A percentile compares a stretch with the other conserved stretches of the same genome.
Conservation (phyloP, 2,797 vertebrate species). For the Morus bassanus region DNA sequence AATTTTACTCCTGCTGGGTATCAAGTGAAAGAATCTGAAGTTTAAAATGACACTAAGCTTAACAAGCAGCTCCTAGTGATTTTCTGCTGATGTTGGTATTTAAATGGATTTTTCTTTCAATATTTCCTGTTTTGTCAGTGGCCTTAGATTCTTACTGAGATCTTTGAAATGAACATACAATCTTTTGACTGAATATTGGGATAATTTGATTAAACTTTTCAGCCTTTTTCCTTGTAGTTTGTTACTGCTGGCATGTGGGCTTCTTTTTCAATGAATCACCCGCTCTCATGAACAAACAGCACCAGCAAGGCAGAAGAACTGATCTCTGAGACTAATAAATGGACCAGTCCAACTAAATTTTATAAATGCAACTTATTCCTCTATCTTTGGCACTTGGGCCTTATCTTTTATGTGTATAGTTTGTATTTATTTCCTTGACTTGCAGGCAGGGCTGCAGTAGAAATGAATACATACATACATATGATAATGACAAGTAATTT, state of each 20-base stretch:
- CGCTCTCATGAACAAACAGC: neutral
- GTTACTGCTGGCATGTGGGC: neutral
- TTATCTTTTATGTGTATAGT: neutral
- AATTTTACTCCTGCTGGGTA: constrained; percentile 30
- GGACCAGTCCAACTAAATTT: neutral
- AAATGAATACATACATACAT: neutral
- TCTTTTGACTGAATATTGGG: neutral
- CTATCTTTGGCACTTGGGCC: neutral
- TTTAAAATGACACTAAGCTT: constrained; percentile 30
- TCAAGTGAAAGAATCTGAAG: constrained; percentile 19
- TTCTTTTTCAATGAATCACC: neutral
- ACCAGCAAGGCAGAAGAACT: neutral
- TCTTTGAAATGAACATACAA: neutral
- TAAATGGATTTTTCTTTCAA: neutral
- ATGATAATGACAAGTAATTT: neutral
- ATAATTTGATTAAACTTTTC: neutral
- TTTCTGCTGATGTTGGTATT: neutral
- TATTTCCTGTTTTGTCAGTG: neutral
- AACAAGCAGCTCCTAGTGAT: constrained; percentile 1
- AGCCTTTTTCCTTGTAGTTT: neutral
- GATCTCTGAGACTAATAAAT: neutral
- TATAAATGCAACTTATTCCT: neutral
- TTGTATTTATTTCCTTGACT: neutral
- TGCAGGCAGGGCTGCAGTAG: neutral
- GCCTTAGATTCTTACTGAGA: neutral